Evolutionary conservation across 2,113 vertebrate genomes (phyloP), one percentile per base, ranked within the genome.

Genomic region (Rallus limicola): DNA sequence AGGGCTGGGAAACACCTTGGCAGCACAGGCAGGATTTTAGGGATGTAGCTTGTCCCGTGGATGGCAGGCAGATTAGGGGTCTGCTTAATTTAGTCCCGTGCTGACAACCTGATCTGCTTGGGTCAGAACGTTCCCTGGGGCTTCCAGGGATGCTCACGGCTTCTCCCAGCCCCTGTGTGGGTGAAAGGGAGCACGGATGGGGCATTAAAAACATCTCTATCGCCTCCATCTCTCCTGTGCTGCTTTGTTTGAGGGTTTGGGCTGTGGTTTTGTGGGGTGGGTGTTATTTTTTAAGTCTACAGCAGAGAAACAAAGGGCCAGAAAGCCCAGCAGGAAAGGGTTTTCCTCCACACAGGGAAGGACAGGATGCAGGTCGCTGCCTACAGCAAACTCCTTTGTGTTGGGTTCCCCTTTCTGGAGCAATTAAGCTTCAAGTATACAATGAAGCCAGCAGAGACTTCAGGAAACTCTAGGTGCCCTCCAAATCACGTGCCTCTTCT

Each of bases 241-340:
- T 52, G 79, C 5, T 72, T 42, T 50, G 8, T 23, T n/a, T 12
- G 16, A 23, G 53, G 48, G 48, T 48, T 60, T 44, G 21, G 23
- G 15, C 17, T 92, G 94, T 48, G 48, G 48, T 93, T 77, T 62
- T 83, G 48, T 31, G 44, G 44, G 44, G 17, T 46, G 44, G 18
- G 44, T 46, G 44, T 68, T 44, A 79, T 91, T 70, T 38, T 93
- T 90, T 44, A 33, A 52, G 58, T 81, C 95, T 79, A 98, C 96
- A 98, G 97, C 97, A 95, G 97, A 85, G 75, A 87, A 72, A 50
- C 10, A 26, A 87, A 94, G 93, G 96, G 65, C 17, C 83, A 42
- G 93, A 95, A 95, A 96, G 95, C 11, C 10, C 77, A 91, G 91
- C 94, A 97, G 95, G 95, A 97, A 98, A 97, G 91, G 78, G 62